phyloP scores from a whole-genome alignment of 2,113 vertebrate species.

The Alligator mississippiensis region DNA sequence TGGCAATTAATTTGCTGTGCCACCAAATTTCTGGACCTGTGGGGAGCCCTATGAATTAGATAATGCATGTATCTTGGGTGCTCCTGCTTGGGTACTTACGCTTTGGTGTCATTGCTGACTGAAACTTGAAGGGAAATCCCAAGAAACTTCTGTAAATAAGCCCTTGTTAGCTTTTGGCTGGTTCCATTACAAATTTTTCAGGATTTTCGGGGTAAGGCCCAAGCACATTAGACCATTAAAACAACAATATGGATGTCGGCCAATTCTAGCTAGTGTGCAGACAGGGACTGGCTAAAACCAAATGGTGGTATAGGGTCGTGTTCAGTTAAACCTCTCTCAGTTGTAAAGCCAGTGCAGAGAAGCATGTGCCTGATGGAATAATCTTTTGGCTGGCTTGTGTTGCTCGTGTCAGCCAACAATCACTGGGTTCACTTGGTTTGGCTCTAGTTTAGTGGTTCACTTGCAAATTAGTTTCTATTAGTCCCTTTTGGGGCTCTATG shows the following conservation, averaged over 20 bases:
- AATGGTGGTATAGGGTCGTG: accelerated
- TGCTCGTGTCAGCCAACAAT: not conserved
- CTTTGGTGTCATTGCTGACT: accelerated
- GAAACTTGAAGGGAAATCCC: not conserved
- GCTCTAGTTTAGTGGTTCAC: not conserved
- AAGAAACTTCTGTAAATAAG: not conserved
- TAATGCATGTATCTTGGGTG: too few species aligned
- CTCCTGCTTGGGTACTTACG: accelerated
- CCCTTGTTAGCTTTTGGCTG: not conserved
- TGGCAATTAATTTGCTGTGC: not conserved
- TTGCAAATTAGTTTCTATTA: not conserved
- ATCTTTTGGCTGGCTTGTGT: not conserved
- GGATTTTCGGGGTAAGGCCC: accelerated
- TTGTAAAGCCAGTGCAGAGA: not conserved
- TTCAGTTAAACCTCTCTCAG: not conserved
- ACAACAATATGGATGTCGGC: accelerated
- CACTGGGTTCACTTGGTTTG: not conserved
- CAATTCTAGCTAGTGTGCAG: accelerated
- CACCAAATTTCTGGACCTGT: accelerated
- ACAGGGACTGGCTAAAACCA: not conserved
- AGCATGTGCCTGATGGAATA: too few species aligned
- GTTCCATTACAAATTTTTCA: not conserved
- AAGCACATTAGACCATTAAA: not conserved
- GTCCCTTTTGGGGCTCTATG: not conserved
- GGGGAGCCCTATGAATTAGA: not conserved